These are phyloP conservation scores for Diaperis boleti DNA, from an alignment of 2,888 invertebrate genomes.

Conservation along the genomic window DNA sequence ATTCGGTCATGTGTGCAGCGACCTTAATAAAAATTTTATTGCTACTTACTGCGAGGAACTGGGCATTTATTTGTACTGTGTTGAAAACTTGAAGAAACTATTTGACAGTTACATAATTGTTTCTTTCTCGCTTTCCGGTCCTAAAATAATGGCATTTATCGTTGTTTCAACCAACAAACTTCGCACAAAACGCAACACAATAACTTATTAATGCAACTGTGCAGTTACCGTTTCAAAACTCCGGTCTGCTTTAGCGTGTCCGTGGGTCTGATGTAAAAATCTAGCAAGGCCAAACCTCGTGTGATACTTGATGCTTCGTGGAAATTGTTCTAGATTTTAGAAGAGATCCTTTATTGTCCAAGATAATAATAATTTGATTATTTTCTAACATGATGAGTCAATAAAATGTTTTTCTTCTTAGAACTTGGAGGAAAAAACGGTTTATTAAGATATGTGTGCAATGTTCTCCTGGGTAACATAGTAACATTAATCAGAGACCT, in stretches of 20 bases:
- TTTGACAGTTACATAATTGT: conserved; percentile 15
- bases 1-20: conserved; percentile 14
- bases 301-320: conserved; percentile 3
- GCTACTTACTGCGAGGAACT: conserved; percentile 31
- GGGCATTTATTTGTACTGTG: conserved; percentile 33
- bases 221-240: conserved; percentile 38
- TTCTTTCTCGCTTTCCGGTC: not conserved
- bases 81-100: not conserved
- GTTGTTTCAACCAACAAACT: not conserved
- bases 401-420: too few relatives aligned
- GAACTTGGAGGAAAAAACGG: too few relatives aligned
- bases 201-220: conserved; percentile 35
- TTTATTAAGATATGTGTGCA: too few relatives aligned
- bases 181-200: conserved; percentile 24
- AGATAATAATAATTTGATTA: too few relatives aligned
- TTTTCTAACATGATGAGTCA: too few relatives aligned
- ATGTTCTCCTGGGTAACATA: too few relatives aligned
- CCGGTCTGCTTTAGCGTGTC: conserved; percentile 28
- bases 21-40: conserved; percentile 6
- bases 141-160: conserved; percentile 13
- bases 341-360: too few relatives aligned
- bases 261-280: conserved; percentile 34
- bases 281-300: conserved; percentile 30
- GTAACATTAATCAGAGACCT: too few relatives aligned
- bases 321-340: not conserved